Conservation (phyloP, 2,113 vertebrate species). For the Hemicordylus capensis region DNA sequence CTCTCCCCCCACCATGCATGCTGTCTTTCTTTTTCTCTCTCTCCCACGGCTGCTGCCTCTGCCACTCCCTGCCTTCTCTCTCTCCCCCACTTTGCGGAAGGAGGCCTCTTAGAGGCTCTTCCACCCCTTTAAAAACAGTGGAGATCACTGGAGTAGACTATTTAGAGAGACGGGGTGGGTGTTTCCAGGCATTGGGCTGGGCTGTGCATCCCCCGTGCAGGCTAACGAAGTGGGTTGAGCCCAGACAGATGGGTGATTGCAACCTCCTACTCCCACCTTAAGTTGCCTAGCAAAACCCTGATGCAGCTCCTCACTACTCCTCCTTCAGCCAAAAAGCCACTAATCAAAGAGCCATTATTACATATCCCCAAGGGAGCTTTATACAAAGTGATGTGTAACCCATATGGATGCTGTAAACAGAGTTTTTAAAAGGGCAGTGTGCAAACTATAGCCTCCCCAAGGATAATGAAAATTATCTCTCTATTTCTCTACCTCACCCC, state of each 20-base stretch:
- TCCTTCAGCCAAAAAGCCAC: slow-evolving; percentile 7
- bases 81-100: too few relatives aligned
- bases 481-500: slow-evolving; percentile 76
- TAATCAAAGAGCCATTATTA: not conserved
- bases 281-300: slow-evolving; percentile 10
- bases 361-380: slow-evolving; percentile 49
- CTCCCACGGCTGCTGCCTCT: too few relatives aligned
- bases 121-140: too few relatives aligned
- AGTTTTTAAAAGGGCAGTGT: slow-evolving; percentile 75
- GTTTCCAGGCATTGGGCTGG: not conserved
- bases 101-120: too few relatives aligned
- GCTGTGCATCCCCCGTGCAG: not conserved
- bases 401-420: slow-evolving; percentile 76
- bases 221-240: not conserved
- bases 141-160: too few relatives aligned
- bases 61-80: too few relatives aligned
- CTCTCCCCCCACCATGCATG: too few relatives aligned
- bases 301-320: not conserved
- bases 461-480: slow-evolving; percentile 83
- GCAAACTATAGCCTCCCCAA: slow-evolving; percentile 76
- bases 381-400: slow-evolving; percentile 64
- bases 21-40: too few relatives aligned
- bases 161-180: not conserved
- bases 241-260: not conserved
- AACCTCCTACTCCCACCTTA: not conserved